Evolutionary conservation across 1,140 invertebrate species (phyloP).

Genomic region (Drosophila orena): DNA sequence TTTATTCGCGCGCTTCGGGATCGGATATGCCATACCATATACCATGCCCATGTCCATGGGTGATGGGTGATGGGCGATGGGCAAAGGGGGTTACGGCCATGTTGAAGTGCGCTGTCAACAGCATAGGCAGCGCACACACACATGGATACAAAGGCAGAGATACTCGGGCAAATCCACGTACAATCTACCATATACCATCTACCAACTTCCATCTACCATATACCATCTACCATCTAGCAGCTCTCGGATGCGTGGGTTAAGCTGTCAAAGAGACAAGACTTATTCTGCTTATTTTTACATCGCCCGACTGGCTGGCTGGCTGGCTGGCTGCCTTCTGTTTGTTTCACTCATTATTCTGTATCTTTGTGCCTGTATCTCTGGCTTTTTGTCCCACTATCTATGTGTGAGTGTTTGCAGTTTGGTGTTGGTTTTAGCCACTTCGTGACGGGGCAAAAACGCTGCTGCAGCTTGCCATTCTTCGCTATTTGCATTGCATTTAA

Average conservation of each 20-base stretch:
- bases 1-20: conserved; percentile 41
- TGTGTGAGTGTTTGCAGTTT: conserved; percentile 23
- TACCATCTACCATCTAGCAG: conserved; percentile 42
- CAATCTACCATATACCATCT: conserved; percentile 39
- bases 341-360: conserved; percentile 44
- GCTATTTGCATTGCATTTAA: conserved; percentile 75
- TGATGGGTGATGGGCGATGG: conserved; percentile 3
- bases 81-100: conserved; percentile 34
- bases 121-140: conserved; percentile 52
- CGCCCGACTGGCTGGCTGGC: conserved; percentile 11
- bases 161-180: conserved; percentile 46
- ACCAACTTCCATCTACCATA: conserved; percentile 39
- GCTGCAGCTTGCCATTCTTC: conserved; percentile 51
- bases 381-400: conserved; percentile 1
- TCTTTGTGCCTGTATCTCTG: conserved; percentile 16
- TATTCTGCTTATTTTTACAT: conserved; percentile 82
- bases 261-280: conserved; percentile 81
- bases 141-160: conserved; percentile 29
- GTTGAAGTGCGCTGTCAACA: conserved; percentile 66
- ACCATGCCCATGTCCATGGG: not conserved
- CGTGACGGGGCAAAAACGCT: conserved; percentile 63
- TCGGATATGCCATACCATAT: conserved; percentile 14
- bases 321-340: conserved; percentile 34
- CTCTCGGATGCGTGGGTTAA: conserved; percentile 71
- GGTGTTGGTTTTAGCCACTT: conserved; percentile 41